A percentile compares a stretch with the other conserved stretches of the same genome.
Evolutionary conservation across 2,797 vertebrate genomes (phyloP).

Genomic region (Linurgus olivaceus): DNA sequence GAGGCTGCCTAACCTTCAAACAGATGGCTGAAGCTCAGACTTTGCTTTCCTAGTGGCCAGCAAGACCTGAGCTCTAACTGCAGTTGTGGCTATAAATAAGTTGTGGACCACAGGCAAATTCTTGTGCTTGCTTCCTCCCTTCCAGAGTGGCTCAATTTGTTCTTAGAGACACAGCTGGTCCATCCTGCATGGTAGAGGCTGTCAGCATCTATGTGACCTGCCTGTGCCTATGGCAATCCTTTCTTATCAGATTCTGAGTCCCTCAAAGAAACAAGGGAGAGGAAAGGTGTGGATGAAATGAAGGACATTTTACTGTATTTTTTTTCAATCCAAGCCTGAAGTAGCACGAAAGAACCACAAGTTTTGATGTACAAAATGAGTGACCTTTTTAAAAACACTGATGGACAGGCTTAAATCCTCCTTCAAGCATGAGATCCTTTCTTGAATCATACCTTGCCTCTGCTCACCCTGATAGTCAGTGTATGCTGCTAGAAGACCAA

Average conservation of each 20-base stretch:
- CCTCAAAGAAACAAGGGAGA: not conserved
- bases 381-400: not conserved
- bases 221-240: not conserved
- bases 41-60: not conserved
- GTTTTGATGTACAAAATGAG: not conserved
- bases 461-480: not conserved
- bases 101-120: not conserved
- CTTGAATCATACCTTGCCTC: not conserved
- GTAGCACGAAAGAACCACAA: not conserved
- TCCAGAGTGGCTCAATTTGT: not conserved
- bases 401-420: not conserved
- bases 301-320: not conserved
- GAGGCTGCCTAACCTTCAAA: not conserved
- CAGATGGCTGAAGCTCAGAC: not conserved
- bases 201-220: not conserved
- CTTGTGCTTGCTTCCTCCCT: not conserved
- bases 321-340: not conserved
- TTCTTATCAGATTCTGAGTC: not conserved
- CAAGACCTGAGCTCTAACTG: constrained; percentile 7
- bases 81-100: not conserved
- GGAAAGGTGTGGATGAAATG: not conserved
- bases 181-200: not conserved
- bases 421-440: not conserved
- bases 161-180: not conserved
- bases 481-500: not conserved